Evolutionary conservation across 2,797 vertebrate species (phyloP).

Genomic region (Lerista edwardsae): DNA sequence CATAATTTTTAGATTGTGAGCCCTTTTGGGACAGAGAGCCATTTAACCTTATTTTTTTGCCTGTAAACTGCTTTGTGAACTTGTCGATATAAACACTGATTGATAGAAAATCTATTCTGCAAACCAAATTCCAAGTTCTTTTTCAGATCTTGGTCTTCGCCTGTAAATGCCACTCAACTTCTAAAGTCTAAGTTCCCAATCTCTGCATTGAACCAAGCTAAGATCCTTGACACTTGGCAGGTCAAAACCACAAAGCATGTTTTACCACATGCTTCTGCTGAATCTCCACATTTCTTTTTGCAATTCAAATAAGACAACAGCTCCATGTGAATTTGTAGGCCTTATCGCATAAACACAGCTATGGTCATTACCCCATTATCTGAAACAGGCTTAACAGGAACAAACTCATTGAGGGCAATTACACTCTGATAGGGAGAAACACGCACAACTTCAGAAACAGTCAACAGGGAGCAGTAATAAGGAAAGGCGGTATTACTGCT

Average conservation of each 20-base stretch:
- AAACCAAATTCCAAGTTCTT: not conserved
- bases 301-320: conserved; percentile 3
- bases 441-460: conserved; percentile 21
- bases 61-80: too few relatives aligned
- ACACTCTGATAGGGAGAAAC: conserved; percentile 12
- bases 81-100: too few relatives aligned
- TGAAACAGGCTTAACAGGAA: conserved; percentile 32
- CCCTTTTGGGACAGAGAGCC: too few relatives aligned
- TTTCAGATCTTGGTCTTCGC: not conserved
- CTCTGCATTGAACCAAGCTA: not conserved
- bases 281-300: not conserved
- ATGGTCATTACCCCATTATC: conserved; percentile 2
- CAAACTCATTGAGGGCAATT: conserved; percentile 30
- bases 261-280: not conserved
- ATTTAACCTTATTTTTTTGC: too few relatives aligned
- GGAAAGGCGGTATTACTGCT: not conserved
- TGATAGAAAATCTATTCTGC: not conserved
- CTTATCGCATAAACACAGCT: conserved; percentile 7
- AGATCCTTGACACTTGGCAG: not conserved
- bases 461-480: not conserved
- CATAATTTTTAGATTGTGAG: too few relatives aligned
- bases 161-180: not conserved
- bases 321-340: not conserved
- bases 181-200: not conserved
- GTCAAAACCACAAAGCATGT: not conserved